These are phyloP conservation scores for Clarias macrocephalus DNA, from an alignment of 2,113 vertebrate species.

Conservation along the genomic window DNA sequence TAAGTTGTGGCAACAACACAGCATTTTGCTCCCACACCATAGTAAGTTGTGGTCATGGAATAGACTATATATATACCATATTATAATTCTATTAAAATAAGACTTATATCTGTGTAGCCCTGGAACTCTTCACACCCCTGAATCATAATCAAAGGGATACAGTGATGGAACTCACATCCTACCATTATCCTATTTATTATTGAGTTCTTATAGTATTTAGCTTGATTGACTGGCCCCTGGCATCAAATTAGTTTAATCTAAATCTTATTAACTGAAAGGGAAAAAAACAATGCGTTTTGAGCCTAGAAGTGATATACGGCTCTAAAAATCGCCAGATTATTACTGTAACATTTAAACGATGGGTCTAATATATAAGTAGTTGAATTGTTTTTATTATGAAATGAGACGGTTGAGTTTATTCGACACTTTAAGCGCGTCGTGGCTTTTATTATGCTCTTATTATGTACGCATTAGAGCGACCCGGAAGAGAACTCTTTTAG, in stretches of 20 bases:
- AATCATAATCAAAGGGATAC: not conserved
- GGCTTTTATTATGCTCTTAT: constrained; percentile 37
- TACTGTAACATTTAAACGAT: not conserved
- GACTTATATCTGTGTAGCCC: not conserved
- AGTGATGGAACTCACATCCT: not conserved
- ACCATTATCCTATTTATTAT: not conserved
- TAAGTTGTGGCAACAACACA: too few relatives aligned
- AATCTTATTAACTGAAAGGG: not conserved
- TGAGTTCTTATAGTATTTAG: not conserved
- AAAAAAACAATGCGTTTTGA: not conserved
- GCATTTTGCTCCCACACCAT: too few relatives aligned
- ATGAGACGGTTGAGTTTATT: too few relatives aligned
- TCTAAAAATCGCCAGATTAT: not conserved
- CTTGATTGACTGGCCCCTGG: not conserved
- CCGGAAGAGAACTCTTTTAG: constrained; percentile 62
- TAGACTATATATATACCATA: too few relatives aligned
- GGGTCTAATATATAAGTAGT: not conserved
- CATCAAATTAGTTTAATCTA: not conserved
- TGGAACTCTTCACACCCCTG: not conserved
- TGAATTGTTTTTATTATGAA: not conserved
- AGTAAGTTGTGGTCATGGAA: too few relatives aligned
- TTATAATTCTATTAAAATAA: not conserved
- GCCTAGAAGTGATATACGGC: not conserved
- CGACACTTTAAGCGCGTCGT: not conserved
- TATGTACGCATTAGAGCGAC: constrained; percentile 47